Conservation (phyloP, 2,888 invertebrate genomes). For the Beris chalybata region DNA sequence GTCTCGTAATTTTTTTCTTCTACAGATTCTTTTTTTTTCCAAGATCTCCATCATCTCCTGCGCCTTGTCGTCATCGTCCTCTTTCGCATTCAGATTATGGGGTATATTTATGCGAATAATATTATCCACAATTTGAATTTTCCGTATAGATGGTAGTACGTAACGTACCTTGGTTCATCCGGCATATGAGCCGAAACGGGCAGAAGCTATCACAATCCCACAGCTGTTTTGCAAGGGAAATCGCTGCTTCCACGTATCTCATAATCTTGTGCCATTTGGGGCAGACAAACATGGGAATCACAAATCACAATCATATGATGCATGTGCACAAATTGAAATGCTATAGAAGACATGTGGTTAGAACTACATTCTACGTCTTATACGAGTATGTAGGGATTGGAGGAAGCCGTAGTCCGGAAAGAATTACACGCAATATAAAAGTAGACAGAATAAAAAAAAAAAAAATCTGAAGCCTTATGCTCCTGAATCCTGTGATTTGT, state of each 20-base stretch:
- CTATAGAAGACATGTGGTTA: conserved; percentile 18
- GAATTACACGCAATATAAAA: too few species aligned
- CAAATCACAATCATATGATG: conserved; percentile 9
- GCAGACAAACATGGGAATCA: conserved; percentile 21
- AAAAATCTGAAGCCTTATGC: too few species aligned
- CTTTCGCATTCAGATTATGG: background rate
- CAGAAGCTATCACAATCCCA: conserved; percentile 1
- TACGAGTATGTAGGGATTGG: too few species aligned
- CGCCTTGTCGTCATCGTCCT: conserved; percentile 7
- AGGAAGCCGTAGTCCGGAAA: too few species aligned
- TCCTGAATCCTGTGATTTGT: too few species aligned
- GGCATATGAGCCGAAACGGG: background rate
- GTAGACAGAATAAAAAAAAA: too few species aligned
- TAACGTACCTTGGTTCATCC: background rate
- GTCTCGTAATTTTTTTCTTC: conserved; percentile 2
- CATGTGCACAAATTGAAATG: conserved; percentile 29
- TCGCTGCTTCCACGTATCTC: conserved; percentile 10
- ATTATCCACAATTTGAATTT: conserved; percentile 11
- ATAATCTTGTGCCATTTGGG: conserved; percentile 23
- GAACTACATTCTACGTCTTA: background rate
- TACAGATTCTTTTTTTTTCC: background rate
- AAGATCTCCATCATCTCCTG: background rate
- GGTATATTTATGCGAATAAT: conserved; percentile 26
- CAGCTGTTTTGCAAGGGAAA: conserved; percentile 33
- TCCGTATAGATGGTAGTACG: conserved; percentile 10